Evolutionary conservation across 2,888 invertebrate genomes (phyloP), one percentile per base, ranked within the genome.

Genomic region (Aspidiotus rigidus): DNA sequence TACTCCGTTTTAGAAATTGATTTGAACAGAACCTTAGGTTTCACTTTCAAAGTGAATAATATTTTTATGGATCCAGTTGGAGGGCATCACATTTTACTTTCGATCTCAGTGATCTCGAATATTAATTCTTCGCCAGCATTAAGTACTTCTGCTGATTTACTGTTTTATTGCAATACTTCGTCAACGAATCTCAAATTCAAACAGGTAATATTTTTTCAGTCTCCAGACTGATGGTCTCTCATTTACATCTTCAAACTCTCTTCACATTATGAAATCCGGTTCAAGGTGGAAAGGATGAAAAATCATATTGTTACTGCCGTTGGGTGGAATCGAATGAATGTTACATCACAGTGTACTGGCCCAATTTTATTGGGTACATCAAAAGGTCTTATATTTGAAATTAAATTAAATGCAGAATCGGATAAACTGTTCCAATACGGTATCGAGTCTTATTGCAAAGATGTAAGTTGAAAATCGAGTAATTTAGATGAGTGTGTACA

Each of bases 341-440:
- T 69, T 9, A 69, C 69, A 7, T 67, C 72, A 15, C 72, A 71
- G 11, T 83, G 86, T 0, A 92, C 94, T 0, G 91, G 91, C 1
- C 85, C 90, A 0, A 93, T 97, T 74, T 80, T 97, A 55, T 77
- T 96, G 59, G 96, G 95, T 7, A 95, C 94, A 0, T 90, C 90
- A 0, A 90, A 88, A 77, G 96, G 96, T 0, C 81, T 91, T 59
- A 89, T 96, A 72, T 86, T 94, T 78, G 96, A 96, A 79, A 90
- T 90, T 0, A 94, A 95, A 77, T 82, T 96, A 64, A 85, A 86
- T 17, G 81, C 86, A 11, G 89, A 89, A 66, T 89, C 87, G 72
- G 93, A 95, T 71, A 88, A 87, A 76, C 86, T 90, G 77, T 90
- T 92, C 77, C 86, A 87, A 66, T 85, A 86, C 0, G 83, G 83